Percentiles rank a stretch among this genome's conserved stretches.
Conservation (phyloP, 2,797 vertebrate genomes). For the Austrolebias charrua region DNA sequence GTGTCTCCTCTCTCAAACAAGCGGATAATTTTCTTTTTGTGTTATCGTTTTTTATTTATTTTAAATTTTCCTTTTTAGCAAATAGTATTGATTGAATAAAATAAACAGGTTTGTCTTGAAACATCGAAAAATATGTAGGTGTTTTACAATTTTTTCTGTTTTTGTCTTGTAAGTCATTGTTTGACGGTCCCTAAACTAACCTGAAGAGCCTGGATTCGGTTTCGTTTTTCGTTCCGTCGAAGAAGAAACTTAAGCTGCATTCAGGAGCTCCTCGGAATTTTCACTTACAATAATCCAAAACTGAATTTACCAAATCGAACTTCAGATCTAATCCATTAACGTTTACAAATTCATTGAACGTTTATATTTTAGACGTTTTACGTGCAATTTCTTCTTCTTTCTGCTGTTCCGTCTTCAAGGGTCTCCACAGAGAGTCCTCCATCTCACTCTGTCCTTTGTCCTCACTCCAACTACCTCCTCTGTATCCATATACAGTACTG, state of each 20-base stretch:
- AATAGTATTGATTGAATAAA: fast-evolving
- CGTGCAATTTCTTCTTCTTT: too few species aligned
- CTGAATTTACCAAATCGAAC: not conserved
- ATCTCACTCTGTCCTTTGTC: too few species aligned
- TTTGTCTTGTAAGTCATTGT: fast-evolving
- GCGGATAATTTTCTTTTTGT: fast-evolving
- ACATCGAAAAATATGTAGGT: fast-evolving
- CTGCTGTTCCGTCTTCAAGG: too few species aligned
- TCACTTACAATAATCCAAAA: not conserved
- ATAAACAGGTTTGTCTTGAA: fast-evolving
- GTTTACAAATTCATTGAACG: too few species aligned
- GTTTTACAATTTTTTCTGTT: fast-evolving
- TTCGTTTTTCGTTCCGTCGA: slow-evolving; percentile 40
- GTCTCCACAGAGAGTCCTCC: too few species aligned
- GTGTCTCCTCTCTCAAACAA: not conserved
- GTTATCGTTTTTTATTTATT: fast-evolving
- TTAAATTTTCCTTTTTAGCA: fast-evolving
- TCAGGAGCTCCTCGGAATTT: not conserved
- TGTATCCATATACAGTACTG: too few species aligned
- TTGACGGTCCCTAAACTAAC: slow-evolving; percentile 14
- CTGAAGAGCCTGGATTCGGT: slow-evolving; percentile 1
- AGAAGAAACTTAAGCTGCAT: slow-evolving; percentile 43
- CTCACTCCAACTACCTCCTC: too few species aligned
- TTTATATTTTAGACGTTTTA: too few species aligned
- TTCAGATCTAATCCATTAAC: too few species aligned